Evolutionary conservation across 2,797 vertebrate genomes (phyloP).

Genomic region (Gallirallus australis): DNA sequence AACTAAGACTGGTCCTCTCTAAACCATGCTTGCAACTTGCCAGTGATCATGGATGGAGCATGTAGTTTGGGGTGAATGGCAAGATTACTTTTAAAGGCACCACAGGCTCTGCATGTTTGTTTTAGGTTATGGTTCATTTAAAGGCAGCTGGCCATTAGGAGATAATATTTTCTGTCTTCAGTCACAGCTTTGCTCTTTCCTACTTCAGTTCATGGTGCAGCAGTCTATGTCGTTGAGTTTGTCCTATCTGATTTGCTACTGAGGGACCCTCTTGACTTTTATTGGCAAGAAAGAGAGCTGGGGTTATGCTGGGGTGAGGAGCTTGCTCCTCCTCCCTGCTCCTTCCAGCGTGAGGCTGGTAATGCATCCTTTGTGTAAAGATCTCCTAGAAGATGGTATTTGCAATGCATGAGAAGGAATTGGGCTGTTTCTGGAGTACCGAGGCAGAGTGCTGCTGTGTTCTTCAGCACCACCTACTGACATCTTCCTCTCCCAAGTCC

Average conservation of each 20-base stretch:
- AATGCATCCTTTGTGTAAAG: slow-evolving; percentile 39
- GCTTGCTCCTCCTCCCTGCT: background rate
- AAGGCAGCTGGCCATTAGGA: background rate
- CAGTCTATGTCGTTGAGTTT: background rate
- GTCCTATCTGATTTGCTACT: background rate
- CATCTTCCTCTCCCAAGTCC: background rate
- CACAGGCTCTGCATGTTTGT: background rate
- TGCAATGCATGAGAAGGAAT: slow-evolving; percentile 18
- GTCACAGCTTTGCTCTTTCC: background rate
- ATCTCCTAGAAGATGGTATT: slow-evolving; percentile 13
- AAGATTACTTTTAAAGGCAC: background rate
- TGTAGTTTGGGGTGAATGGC: background rate
- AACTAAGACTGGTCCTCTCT: background rate
- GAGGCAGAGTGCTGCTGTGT: background rate
- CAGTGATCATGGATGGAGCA: background rate
- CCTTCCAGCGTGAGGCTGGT: background rate
- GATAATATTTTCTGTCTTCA: background rate
- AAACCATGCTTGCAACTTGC: background rate
- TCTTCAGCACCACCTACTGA: slow-evolving; percentile 69
- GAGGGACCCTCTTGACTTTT: background rate
- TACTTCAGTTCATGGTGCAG: background rate
- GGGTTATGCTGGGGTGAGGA: background rate
- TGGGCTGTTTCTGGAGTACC: background rate
- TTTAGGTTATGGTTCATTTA: background rate
- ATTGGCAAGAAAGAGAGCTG: background rate